Evolutionary conservation across 64 coral and sea anemone genomes (phyloP), one percentile per base, ranked within the genome.

Genomic region (Actinia equina): DNA sequence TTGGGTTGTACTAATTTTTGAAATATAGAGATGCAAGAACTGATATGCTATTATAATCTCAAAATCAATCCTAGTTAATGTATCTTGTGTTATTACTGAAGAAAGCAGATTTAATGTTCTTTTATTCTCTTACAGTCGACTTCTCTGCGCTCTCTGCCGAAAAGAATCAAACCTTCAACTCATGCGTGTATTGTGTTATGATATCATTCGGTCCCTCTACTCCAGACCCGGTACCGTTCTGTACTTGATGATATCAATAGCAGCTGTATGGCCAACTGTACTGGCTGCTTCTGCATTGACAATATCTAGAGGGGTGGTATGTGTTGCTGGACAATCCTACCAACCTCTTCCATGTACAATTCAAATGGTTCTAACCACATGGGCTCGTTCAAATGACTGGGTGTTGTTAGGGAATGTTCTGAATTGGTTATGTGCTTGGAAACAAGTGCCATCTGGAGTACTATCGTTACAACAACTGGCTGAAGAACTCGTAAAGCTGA

Each of bases 241-340:
- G 11, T 80, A 84, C 53, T 65, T 93, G 7, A 63, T 89, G 42
- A 87, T 93, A 22, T 59, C 85, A 59, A 96, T 96, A 57, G 80
- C 51, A n/a, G 74, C 91, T 14, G 94, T 93, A 10, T 93, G 94
- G 94, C 91, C 94, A 18, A 69, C 76, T 54, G 45, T 90, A 20
- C 64, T 87, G 23, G 20, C 19, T 56, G 55, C 61, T 20, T 70
- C 59, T 2, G 18, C 59, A 44, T 82, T 15, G 43, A 52, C 80
- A 51, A 52, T 9, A 25, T 13, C 44, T 57, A 20, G 17, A 51
- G 80, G 44, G 9, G 7, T 51, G 2, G 37, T 79, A 17, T 81
- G 71, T 23, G 26, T 22, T 25, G 16, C n/a, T 7, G 84, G 44
- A 23, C n/a, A 61, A 52, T 18, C 30, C 52, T 86, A 59, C 16